A percentile compares a stretch with the other conserved stretches of the same genome.
Conservation (phyloP, 1,140 invertebrate species). For the Trachymyrmex septentrionalis region DNA sequence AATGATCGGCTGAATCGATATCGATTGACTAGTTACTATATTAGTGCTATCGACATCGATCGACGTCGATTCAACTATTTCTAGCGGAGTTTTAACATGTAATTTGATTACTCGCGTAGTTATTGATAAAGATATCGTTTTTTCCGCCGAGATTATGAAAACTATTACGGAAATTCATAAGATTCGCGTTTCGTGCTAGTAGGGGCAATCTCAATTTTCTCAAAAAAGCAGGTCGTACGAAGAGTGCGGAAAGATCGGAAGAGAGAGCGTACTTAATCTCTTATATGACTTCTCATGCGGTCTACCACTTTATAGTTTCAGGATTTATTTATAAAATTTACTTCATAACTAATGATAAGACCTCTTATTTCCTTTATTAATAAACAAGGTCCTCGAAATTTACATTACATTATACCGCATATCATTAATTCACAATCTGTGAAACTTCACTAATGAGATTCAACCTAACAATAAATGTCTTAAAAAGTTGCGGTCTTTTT, state of each 20-base stretch:
- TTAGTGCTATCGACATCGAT: too few relatives aligned
- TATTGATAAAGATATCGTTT: conserved; percentile 1
- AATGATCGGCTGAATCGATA: too few relatives aligned
- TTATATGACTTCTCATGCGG: conserved; percentile 30
- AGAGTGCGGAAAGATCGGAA: conserved; percentile 25
- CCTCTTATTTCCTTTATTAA: conserved; percentile 37
- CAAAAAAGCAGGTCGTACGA: conserved; percentile 9
- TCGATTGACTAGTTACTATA: too few relatives aligned
- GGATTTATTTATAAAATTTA: conserved; percentile 39
- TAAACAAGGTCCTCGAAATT: conserved; percentile 7
- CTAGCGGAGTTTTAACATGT: not conserved
- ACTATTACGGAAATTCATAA: conserved; percentile 43
- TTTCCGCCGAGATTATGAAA: conserved; percentile 5
- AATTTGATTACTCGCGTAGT: conserved; percentile 1
- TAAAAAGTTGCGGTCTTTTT: not conserved
- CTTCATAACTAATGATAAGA: conserved; percentile 8
- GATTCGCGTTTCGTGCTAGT: conserved; percentile 16
- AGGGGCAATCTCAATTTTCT: conserved; percentile 38
- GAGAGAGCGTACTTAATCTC: conserved; percentile 27
- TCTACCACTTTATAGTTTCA: not conserved
- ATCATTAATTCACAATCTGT: conserved; percentile 26
- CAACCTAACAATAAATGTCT: not conserved
- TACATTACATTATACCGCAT: not conserved
- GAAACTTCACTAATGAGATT: conserved; percentile 1
- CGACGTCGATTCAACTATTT: too few relatives aligned